Evolutionary conservation across 2,888 invertebrate species (phyloP).

Genomic region (Pheosia gnoma): DNA sequence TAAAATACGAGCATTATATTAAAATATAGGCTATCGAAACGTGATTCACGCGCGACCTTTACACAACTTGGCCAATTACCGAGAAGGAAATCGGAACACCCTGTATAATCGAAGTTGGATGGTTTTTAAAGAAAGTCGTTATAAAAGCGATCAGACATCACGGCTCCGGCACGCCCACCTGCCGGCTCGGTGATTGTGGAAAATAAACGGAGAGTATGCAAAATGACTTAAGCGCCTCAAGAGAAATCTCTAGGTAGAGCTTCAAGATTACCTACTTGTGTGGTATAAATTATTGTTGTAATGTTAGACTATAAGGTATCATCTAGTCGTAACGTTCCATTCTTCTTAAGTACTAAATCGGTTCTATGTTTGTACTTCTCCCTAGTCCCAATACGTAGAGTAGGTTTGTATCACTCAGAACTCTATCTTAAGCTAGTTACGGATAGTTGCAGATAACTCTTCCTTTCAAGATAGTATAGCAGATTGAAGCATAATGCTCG

Average conservation of each 20-base stretch:
- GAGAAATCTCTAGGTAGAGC: slow-evolving; percentile 4
- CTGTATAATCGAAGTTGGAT: slow-evolving; percentile 54
- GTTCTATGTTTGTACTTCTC: no score
- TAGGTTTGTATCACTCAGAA: no score
- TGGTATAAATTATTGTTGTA: no score
- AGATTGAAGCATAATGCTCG: no score
- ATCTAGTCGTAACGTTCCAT: no score
- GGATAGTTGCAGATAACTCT: no score
- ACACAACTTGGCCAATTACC: slow-evolving; percentile 36
- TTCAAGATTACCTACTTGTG: no score
- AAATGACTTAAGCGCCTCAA: neutral
- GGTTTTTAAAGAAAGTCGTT: slow-evolving; percentile 55
- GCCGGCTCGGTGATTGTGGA: slow-evolving; percentile 72
- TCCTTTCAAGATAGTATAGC: no score
- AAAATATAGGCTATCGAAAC: slow-evolving; percentile 26
- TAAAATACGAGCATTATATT: slow-evolving; percentile 12
- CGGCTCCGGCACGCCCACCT: slow-evolving; percentile 66
- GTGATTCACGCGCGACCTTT: slow-evolving; percentile 34
- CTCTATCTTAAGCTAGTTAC: no score
- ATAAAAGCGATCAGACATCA: slow-evolving; percentile 57
- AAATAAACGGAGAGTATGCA: slow-evolving; percentile 29
- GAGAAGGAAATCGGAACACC: slow-evolving; percentile 43
- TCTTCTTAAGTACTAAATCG: no score
- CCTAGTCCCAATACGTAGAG: no score
- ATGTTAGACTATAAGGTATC: no score